phyloP scores from a whole-genome alignment of 2,888 invertebrate species.

The Luperina nickerlii region DNA sequence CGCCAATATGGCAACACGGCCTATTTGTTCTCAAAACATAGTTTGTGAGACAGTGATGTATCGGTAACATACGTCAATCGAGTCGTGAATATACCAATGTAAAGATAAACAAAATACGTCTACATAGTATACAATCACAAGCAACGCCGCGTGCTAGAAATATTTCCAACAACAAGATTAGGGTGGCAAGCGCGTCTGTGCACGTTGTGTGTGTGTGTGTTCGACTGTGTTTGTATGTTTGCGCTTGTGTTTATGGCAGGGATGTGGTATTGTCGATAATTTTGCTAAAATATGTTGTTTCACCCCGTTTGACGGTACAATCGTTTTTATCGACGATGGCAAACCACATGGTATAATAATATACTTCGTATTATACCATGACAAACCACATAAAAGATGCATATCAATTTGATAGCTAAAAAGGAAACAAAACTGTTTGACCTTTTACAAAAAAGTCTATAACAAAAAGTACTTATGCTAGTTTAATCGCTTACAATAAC shows the following conservation, averaged over 20 bases:
- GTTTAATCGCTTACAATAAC: too few species aligned
- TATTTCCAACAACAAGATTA: conserved; percentile 64
- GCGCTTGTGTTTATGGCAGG: conserved; percentile 45
- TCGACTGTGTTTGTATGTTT: conserved; percentile 22
- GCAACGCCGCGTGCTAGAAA: conserved; percentile 46
- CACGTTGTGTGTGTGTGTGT: conserved; percentile 63
- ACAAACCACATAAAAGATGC: too few species aligned
- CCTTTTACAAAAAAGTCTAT: too few species aligned
- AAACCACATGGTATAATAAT: too few species aligned
- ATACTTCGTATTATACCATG: too few species aligned
- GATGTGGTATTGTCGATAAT: conserved; percentile 52
- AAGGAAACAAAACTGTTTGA: too few species aligned
- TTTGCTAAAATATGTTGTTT: neutral
- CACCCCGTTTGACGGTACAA: too few species aligned
- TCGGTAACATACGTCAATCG: conserved; percentile 46
- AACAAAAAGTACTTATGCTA: too few species aligned
- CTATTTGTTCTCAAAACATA: conserved; percentile 49
- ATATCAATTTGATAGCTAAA: too few species aligned
- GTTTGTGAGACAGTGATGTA: conserved; percentile 48
- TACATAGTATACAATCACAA: conserved; percentile 32
- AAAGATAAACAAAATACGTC: conserved; percentile 42
- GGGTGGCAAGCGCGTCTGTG: conserved; percentile 50
- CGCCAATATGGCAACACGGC: conserved; percentile 10
- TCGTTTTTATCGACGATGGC: too few species aligned
- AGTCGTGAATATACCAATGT: conserved; percentile 24